Evolutionary conservation across 2,113 vertebrate species (phyloP).

Genomic region (Notothenia rossii): DNA sequence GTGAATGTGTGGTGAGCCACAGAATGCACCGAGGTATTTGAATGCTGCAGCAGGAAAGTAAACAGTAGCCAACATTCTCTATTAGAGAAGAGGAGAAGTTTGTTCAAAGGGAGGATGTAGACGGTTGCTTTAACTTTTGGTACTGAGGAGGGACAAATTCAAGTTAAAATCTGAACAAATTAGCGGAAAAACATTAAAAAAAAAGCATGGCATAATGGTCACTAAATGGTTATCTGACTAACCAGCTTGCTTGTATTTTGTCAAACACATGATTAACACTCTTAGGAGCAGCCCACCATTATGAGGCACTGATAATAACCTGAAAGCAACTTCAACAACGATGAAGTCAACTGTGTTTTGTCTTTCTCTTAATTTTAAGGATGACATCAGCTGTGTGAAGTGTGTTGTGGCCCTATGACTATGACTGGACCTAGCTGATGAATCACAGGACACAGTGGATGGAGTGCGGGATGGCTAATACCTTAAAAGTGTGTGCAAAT

Average conservation of each 20-base stretch:
- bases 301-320: background rate
- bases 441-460: slow-evolving; percentile 48
- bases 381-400: slow-evolving; percentile 52
- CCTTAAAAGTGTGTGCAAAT: background rate
- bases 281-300: background rate
- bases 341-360: slow-evolving; percentile 33
- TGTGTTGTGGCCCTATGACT: slow-evolving; percentile 28
- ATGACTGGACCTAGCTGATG: slow-evolving; percentile 33
- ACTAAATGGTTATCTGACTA: background rate
- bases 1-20: slow-evolving; percentile 60
- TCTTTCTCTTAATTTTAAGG: slow-evolving; percentile 25
- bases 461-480: background rate
- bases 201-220: too few species aligned
- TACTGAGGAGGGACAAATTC: background rate
- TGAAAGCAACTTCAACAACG: slow-evolving; percentile 17
- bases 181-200: too few species aligned
- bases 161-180: too few species aligned
- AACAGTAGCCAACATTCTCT: slow-evolving; percentile 15
- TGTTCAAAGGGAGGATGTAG: slow-evolving; percentile 5
- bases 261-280: slow-evolving; percentile 28
- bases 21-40: slow-evolving; percentile 55
- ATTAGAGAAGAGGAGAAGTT: slow-evolving; percentile 8
- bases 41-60: slow-evolving; percentile 26
- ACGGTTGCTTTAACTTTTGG: slow-evolving; percentile 16
- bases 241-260: slow-evolving; percentile 2